Percentiles rank a stretch among this genome's conserved stretches.
Evolutionary conservation across 2,113 vertebrate genomes (phyloP).

Genomic region (Siniperca chuatsi): DNA sequence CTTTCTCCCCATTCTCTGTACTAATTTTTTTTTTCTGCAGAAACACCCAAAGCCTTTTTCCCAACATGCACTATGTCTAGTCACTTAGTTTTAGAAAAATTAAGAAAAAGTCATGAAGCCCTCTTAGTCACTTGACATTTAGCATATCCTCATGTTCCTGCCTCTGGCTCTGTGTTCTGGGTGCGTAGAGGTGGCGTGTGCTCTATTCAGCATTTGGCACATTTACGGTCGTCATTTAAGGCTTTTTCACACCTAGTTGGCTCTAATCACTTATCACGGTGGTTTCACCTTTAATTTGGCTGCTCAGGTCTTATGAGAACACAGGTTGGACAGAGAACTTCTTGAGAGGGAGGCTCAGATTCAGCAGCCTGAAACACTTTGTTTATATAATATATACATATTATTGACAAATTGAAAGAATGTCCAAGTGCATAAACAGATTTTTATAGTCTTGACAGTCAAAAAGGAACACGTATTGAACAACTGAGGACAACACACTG

Average conservation of each 20-base stretch:
- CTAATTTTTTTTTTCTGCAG: not conserved
- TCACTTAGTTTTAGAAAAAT: constrained; percentile 44
- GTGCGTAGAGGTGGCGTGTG: constrained; percentile 34
- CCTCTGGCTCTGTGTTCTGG: constrained; percentile 52
- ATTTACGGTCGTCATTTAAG: constrained; percentile 32
- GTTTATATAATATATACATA: not conserved
- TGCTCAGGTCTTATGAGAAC: not conserved
- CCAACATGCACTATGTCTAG: constrained; percentile 15
- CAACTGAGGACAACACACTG: not conserved
- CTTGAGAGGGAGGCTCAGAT: constrained; percentile 2
- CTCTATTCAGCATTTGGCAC: constrained; percentile 41
- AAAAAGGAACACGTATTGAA: not conserved
- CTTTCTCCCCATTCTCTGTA: constrained; percentile 18
- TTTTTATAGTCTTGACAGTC: not conserved
- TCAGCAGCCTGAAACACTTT: not conserved
- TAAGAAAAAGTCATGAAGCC: constrained; percentile 49
- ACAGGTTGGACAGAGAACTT: not conserved
- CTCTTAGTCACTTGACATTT: constrained; percentile 72
- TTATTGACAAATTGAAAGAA: not conserved
- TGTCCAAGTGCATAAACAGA: not conserved
- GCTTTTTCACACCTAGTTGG: constrained; percentile 48
- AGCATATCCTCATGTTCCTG: constrained; percentile 65
- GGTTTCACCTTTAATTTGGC: constrained; percentile 29
- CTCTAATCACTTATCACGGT: constrained; percentile 39
- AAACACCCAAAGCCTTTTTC: constrained; percentile 42